Percentiles rank a stretch among this genome's conserved stretches.
Evolutionary conservation across 2,113 vertebrate species (phyloP).

Genomic region (Synodontis membranacea): DNA sequence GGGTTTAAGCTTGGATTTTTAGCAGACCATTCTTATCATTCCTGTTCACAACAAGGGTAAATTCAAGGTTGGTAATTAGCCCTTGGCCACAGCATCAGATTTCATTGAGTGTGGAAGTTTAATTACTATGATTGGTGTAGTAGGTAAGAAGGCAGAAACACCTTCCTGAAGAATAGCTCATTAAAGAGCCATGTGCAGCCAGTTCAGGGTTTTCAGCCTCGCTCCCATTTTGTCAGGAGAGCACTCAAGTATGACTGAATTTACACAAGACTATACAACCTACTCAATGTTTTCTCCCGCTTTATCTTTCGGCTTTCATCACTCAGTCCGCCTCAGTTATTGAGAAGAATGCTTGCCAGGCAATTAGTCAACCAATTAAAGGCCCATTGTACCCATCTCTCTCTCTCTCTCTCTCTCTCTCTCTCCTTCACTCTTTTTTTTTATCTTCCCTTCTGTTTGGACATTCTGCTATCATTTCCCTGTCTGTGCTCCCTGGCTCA

Average conservation of each 20-base stretch:
- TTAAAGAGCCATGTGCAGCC: conserved; percentile 14
- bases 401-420: neutral
- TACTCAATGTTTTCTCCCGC: conserved; percentile 9
- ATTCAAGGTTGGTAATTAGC: conserved; percentile 25
- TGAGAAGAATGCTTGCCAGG: conserved; percentile 36
- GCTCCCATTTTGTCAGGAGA: neutral
- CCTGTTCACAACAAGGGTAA: conserved; percentile 14
- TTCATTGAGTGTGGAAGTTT: conserved; percentile 20
- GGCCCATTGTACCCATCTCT: conserved; percentile 24
- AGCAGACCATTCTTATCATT: neutral
- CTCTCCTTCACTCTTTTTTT: neutral
- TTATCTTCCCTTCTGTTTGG: neutral
- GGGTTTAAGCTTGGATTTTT: conserved; percentile 5
- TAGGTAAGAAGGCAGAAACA: conserved; percentile 5
- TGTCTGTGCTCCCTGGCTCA: conserved; percentile 2
- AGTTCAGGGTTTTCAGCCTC: neutral
- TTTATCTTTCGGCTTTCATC: conserved; percentile 45
- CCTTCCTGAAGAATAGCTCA: conserved; percentile 27
- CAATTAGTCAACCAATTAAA: conserved; percentile 57
- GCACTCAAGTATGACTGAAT: conserved; percentile 12
- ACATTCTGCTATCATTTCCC: neutral
- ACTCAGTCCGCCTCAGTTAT: conserved; percentile 31
- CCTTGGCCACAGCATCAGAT: conserved; percentile 13
- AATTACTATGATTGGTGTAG: conserved; percentile 37
- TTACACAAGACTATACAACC: conserved; percentile 8